Base-by-base conservation (phyloP, 2,113 vertebrate genomes). In the Mormyrus lacerda region DNA sequence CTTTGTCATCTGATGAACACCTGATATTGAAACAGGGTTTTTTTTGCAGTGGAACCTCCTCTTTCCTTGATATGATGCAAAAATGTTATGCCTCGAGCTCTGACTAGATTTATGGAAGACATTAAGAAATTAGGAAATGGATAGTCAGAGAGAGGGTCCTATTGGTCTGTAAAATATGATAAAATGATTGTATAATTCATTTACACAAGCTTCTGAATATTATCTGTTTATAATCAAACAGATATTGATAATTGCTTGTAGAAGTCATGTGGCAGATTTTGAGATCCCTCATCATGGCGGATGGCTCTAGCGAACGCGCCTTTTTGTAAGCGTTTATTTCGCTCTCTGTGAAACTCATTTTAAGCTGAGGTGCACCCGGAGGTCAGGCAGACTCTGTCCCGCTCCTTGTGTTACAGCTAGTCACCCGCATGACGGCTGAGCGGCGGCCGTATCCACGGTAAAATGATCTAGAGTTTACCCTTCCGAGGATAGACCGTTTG, bases 61-160 rank as follows among this genome's bases (percentile, higher is more conserved):
- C 85, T 65, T 27, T 90, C 89, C 73, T 87, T 87, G 82, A 79
- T 87, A 90, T 79, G 89, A 47, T 53, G 76, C 24, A 82, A n/a
- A 58, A 82, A 82, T 69, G 45, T 84, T 87, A 58, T 13, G 51
- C 87, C 39, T 85, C 65, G 58, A 90, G 50, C 85, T 47, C 9
- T 31, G 50, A 47, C 89, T 87, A 7, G n/a, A 48, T 84, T 47
- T 84, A 24, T n/a, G 44, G 42, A 82, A 82, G 42, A 24, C 7
- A 19, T 24, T 19, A 21, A 42, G 19, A 44, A 24, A 79, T 21
- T 15, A 42, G 15, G 3, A 11, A 1, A 83, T 24, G 11, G 31
- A 11, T 42, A 21, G 17, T 21, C 5, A 82, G 17, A 44, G 76
- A 44, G 76, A 21, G 19, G 42, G 9, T 83, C 5, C 21, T 21